Base-by-base conservation (phyloP, 2,113 vertebrate genomes). In the Equus przewalskii region DNA sequence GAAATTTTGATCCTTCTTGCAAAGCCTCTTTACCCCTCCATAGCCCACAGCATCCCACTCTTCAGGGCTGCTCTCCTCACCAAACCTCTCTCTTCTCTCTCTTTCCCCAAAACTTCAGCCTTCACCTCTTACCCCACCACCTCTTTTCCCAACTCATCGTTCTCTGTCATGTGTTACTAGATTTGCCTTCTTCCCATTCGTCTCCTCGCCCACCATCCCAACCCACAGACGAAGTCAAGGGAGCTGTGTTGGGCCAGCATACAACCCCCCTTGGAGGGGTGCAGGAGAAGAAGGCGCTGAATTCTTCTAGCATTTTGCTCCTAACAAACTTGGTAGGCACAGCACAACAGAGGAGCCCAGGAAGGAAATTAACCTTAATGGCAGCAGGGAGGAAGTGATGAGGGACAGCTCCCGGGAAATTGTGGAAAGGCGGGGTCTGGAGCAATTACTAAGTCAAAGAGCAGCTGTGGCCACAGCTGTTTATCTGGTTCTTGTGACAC, bases 141-240 rank as follows among this genome's bases (percentile, higher is more conserved):
- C 51, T 21, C 9, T 18, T 78, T 36, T 33, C 83, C 21, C n/a
- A 60, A 0, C 6, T 41, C n/a, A 6, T 72, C 30, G 1, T 75
- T 60, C 26, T 58, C 33, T 30, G 36, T 70, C 22, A 69, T 3
- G 1, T 14, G 15, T 30, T 69, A 24, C 46, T n/a, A 24, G 7
- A 72, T 41, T 86, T 41, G 33, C 46, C 36, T 91, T 56, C 56
- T 62, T 92, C 62, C 24, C 1, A 0, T n/a, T 56, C 28, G 15
- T 24, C n/a, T 70, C 13, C 51, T 62, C 65, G 49, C 4, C 12
- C 44, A 28, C 18, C 51, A 22, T 26, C 64, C 21, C 88, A 54
- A 12, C 6, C 51, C 41, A 46, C 87, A 24, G 19, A 1, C 1
- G 1, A 91, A 46, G 22, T 65, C 3, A 0, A 26, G 19, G 51